Base-by-base conservation (phyloP, 2,888 invertebrate species). In the Anticlea derivata region DNA sequence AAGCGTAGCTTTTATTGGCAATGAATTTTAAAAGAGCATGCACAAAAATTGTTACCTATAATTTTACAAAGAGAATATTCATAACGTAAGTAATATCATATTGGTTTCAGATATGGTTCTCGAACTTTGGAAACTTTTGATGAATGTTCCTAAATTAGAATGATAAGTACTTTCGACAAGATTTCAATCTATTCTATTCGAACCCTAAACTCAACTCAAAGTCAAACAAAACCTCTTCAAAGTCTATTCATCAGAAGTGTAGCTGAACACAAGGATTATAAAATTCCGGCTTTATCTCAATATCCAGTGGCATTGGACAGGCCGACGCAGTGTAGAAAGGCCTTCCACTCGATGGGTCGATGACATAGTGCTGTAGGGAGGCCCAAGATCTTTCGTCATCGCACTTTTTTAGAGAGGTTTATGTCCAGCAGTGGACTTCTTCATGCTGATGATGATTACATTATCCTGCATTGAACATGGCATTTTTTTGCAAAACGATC, bases 401-500 rank as follows among this genome's bases (percentile, higher is more conserved):
- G n/a, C n/a, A n/a, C n/a, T n/a, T n/a, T n/a, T n/a, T n/a, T n/a
- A n/a, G n/a, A n/a, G n/a, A n/a, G n/a, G n/a, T n/a, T n/a, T n/a
- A n/a, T n/a, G n/a, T n/a, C n/a, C n/a, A n/a, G n/a, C n/a, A n/a
- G n/a, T n/a, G n/a, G n/a, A n/a, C n/a, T n/a, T n/a, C n/a, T n/a
- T n/a, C n/a, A n/a, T n/a, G n/a, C n/a, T n/a, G n/a, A n/a, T n/a
- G n/a, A n/a, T n/a, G n/a, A n/a, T n/a, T n/a, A n/a, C n/a, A 8
- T 7, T 24, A 7, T 34, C 27, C 7, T 29, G 20, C 20, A 17
- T 22, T 26, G 26, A 26, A 20, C 27, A 46, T 47, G 13, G 23
- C 38, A 50, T 43, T 30, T 46, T 44, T 52, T 44, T 44, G 17
- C 23, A 13, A 6, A 55, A 44, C 35, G 17, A 45, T 37, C 26